A percentile compares a stretch with the other conserved stretches of the same genome.
These are phyloP conservation scores for Phymatocera aterrima DNA, from an alignment of 2,888 invertebrate species.

Conservation along the genomic window DNA sequence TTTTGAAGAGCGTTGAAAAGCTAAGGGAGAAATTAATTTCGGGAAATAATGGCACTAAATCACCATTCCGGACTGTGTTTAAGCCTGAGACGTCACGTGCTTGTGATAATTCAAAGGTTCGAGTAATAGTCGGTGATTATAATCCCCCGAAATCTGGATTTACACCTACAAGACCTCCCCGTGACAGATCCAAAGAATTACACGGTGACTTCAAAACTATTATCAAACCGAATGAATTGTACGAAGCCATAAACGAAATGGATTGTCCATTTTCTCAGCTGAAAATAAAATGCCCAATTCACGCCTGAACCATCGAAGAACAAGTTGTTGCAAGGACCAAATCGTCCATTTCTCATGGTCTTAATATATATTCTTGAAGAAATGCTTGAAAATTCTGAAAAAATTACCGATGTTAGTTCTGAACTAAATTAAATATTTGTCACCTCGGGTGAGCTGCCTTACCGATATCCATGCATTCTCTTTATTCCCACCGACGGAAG, in stretches of 20 bases:
- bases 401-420: neutral
- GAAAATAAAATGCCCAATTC: constrained; percentile 40
- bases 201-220: constrained; percentile 36
- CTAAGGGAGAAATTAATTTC: neutral
- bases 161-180: constrained; percentile 6
- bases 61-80: constrained; percentile 11
- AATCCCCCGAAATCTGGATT: constrained; percentile 28
- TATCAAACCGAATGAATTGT: constrained; percentile 37
- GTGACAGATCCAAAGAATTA: constrained; percentile 29
- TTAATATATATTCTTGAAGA: constrained; percentile 1
- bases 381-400: no score
- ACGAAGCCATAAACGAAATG: constrained; percentile 33
- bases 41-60: neutral
- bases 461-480: neutral
- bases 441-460: neutral
- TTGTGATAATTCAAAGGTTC: neutral
- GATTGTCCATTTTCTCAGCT: constrained; percentile 28
- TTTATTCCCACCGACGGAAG: neutral
- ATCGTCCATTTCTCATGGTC: neutral
- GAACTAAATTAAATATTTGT: neutral
- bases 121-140: constrained; percentile 27
- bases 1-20: neutral
- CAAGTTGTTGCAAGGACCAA: neutral
- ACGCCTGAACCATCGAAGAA: neutral
- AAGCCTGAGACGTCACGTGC: neutral